Evolutionary conservation across 2,113 vertebrate genomes (phyloP).

Genomic region (Ancistrus triradiatus): DNA sequence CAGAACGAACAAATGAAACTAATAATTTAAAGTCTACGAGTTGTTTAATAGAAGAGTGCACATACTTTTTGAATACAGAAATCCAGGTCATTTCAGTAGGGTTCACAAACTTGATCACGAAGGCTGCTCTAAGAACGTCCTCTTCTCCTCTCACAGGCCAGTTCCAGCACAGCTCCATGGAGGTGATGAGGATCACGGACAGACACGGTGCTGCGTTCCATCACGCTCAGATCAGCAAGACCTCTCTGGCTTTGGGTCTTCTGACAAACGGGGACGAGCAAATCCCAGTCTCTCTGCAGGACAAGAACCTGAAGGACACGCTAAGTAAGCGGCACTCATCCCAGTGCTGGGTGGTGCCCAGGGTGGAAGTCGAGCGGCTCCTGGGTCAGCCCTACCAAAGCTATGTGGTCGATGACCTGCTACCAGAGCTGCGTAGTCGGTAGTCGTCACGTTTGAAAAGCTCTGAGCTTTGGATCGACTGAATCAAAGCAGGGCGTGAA

Average conservation of each 20-base stretch:
- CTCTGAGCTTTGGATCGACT: not conserved
- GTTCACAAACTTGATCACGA: not conserved
- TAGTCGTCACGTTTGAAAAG: not conserved
- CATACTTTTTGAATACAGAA: no score
- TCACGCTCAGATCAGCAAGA: constrained; percentile 18
- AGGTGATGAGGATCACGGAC: constrained; percentile 46
- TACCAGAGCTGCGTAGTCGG: no score
- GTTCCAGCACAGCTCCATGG: constrained; percentile 69
- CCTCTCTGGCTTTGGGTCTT: constrained; percentile 36
- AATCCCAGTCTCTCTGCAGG: constrained; percentile 62
- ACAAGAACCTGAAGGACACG: constrained; percentile 72
- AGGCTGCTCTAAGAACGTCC: no score
- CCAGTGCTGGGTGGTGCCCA: constrained; percentile 75
- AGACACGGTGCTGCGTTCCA: not conserved
- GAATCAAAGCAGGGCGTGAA: not conserved
- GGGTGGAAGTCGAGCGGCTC: constrained; percentile 62
- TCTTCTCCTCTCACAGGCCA: constrained; percentile 63
- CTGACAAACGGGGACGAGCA: constrained; percentile 56
- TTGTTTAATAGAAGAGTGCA: no score
- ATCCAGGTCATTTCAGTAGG: no score
- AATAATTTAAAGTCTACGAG: no score
- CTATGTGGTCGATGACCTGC: constrained; percentile 63
- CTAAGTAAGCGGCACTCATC: constrained; percentile 55
- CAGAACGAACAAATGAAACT: no score
- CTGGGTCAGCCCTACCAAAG: constrained; percentile 67